Evolutionary conservation across 2,797 vertebrate species (phyloP).

Genomic region (Phalanger gymnotis): DNA sequence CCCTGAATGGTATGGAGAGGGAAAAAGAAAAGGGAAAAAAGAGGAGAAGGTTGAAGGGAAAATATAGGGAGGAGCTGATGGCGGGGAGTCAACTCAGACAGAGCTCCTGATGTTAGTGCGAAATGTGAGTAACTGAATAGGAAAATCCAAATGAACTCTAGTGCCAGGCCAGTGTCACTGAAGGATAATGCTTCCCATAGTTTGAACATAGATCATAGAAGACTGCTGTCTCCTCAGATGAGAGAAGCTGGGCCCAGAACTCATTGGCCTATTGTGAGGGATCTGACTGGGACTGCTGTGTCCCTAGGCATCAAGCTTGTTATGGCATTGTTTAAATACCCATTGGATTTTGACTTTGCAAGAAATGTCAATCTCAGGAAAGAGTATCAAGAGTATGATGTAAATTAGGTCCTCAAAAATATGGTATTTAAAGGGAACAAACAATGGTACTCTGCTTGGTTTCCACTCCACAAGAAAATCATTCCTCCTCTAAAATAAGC

Average conservation of each 20-base stretch:
- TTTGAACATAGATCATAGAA: too few species aligned
- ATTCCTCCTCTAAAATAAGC: background rate
- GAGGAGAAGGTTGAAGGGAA: background rate
- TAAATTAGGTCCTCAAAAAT: background rate
- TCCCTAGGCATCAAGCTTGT: background rate
- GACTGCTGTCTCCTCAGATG: background rate
- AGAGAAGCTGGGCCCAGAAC: background rate
- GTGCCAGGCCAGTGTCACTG: too few species aligned
- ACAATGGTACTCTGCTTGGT: background rate
- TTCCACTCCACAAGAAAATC: background rate
- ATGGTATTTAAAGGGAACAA: too few species aligned
- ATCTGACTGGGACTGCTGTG: background rate
- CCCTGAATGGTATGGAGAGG: background rate
- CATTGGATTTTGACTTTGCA: background rate
- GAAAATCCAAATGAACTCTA: too few species aligned
- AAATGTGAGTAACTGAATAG: background rate
- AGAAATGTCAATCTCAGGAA: background rate
- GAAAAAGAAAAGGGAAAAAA: background rate
- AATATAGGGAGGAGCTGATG: background rate
- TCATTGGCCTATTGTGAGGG: background rate
- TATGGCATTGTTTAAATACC: background rate
- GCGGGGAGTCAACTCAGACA: background rate
- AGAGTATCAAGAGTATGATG: background rate
- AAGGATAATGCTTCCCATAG: too few species aligned
- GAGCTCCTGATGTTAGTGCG: background rate